Evolutionary conservation across 2,888 invertebrate genomes (phyloP).

Genomic region (Pristionchus entomophagus): DNA sequence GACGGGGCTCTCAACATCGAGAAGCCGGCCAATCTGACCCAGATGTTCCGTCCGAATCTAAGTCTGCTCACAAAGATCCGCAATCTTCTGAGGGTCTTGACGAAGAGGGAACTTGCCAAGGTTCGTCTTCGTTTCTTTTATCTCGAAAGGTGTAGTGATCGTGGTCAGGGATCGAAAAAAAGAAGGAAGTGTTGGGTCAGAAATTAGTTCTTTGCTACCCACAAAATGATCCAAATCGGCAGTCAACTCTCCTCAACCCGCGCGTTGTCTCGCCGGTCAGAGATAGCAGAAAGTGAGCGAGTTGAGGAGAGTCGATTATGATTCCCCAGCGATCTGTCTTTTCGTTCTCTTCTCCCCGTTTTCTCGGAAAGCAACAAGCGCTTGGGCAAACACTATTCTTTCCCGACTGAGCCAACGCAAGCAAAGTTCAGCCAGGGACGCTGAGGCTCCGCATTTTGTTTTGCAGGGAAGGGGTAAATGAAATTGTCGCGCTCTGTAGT

Average conservation of each 20-base stretch:
- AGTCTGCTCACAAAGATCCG: conserved; percentile 72
- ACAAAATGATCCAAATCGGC: too few species aligned
- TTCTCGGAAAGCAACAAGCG: conserved; percentile 11
- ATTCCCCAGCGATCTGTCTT: too few species aligned
- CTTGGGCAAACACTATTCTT: neutral
- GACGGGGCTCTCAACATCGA: conserved; percentile 96
- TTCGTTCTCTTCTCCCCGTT: too few species aligned
- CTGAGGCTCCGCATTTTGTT: neutral
- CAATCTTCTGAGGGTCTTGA: conserved; percentile 62
- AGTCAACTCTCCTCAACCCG: neutral
- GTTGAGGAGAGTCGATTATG: too few species aligned
- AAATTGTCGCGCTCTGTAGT: neutral
- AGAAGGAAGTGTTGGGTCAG: too few species aligned
- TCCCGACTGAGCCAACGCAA: neutral
- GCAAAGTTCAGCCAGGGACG: neutral
- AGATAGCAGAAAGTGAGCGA: too few species aligned
- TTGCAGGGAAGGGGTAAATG: neutral
- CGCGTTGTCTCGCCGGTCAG: too few species aligned
- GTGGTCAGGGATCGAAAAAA: too few species aligned
- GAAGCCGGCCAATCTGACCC: conserved; percentile 87
- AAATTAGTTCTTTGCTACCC: too few species aligned
- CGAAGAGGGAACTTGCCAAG: conserved; percentile 56
- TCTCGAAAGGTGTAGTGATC: too few species aligned
- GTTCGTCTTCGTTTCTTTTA: conserved; percentile 36
- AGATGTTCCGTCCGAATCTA: conserved; percentile 90